Evolutionary conservation across 2,113 vertebrate species (phyloP).

Genomic region (Diphyllodes magnificus): DNA sequence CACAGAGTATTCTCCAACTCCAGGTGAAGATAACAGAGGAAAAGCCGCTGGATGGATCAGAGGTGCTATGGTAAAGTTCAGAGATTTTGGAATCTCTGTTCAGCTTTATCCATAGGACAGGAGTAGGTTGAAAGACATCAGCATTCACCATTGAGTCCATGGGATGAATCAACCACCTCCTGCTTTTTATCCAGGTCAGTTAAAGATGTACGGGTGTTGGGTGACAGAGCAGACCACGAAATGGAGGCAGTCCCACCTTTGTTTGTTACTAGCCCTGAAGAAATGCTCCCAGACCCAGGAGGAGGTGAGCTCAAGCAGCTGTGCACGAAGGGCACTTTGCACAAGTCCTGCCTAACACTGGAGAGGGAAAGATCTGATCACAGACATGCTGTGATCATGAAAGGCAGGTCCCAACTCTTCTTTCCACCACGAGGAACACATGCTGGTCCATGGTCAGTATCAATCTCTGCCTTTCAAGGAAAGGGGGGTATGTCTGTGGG

Average conservation of each 20-base stretch:
- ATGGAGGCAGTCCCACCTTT: not conserved
- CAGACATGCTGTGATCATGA: rapidly evolving
- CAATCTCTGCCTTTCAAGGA: not conserved
- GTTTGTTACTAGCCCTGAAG: not conserved
- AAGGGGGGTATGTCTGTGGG: not conserved
- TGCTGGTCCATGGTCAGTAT: not conserved
- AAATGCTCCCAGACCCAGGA: not conserved
- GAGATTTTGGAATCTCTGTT: not conserved
- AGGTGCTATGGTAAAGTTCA: not conserved
- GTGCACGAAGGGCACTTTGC: not conserved
- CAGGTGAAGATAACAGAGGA: not conserved
- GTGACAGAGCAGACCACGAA: not conserved
- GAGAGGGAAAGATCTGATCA: not conserved
- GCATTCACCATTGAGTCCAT: not conserved
- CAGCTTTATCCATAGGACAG: not conserved
- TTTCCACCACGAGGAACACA: not conserved
- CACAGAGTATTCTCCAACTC: not conserved
- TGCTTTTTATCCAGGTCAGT: not conserved
- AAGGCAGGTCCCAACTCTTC: not conserved
- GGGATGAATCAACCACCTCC: not conserved
- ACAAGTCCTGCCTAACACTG: not conserved
- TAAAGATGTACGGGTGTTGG: not conserved
- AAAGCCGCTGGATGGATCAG: not conserved
- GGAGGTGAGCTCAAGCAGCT: not conserved
- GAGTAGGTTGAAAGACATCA: not conserved